Base-by-base conservation (phyloP, 2,113 vertebrate genomes). In the Thalassarche chlororhynchos region DNA sequence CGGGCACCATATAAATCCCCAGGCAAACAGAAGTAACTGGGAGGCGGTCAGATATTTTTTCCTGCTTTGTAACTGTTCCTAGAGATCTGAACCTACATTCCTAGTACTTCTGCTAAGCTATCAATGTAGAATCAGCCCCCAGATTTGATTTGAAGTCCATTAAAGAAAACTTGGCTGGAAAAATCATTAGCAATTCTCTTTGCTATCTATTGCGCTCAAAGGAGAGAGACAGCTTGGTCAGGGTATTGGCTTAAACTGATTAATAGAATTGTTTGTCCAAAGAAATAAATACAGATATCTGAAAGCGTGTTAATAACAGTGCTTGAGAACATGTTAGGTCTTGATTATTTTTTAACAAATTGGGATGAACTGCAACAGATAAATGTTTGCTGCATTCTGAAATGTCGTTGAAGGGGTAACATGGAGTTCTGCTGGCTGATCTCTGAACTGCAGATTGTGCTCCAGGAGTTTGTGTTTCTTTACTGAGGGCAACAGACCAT, bases 131-230 rank as follows among this genome's bases (percentile, higher is more conserved):
- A 89, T 87, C 54, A 71, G 31, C 46, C 58, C 61, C 47, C 28
- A 65, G 5, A 78, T 90, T 87, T 91, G 47, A 77, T 85, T 89
- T 83, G 12, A 78, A 89, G 76, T 78, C 54, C 74, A 38, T 96
- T 89, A 66, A 86, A 94, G 78, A 96, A 89, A 83, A 84, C 65
- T 68, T 87, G 40, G 18, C n/a, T 94, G 76, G 54, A 91, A 96
- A 93, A 96, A 96, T 92, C 83, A 76, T 92, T 87, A 89, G 60
- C 70, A 70, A 79, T 96, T 85, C 80, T 95, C 40, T 94, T 94
- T 82, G 52, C 44, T 92, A 18, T 62, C 77, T 92, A 3, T 62
- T 92, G 70, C 28, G 52, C 28, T 93, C 52, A 65, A 54, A 87
- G 54, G 52, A 89, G 77, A 86, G 92, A 71, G 65, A 71, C 54